Evolutionary conservation across 2,113 vertebrate species (phyloP).

Genomic region (Bubo blakistoni): DNA sequence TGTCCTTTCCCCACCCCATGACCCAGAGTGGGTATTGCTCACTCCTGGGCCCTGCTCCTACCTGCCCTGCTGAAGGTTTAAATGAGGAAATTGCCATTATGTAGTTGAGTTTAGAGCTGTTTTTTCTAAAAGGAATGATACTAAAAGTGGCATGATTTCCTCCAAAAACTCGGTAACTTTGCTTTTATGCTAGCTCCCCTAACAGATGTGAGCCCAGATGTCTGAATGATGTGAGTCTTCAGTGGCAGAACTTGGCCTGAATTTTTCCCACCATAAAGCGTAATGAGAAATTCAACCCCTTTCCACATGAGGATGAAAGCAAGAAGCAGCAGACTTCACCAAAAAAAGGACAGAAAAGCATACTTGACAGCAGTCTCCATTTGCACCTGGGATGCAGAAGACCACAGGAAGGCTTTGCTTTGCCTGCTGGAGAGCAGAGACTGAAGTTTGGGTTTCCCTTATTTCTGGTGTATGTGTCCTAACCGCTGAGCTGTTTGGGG

Average conservation of each 20-base stretch:
- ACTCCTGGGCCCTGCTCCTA: constrained; percentile 27
- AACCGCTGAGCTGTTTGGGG: background rate
- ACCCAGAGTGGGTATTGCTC: constrained; percentile 26
- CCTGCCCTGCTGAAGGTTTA: background rate
- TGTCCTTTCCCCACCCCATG: constrained; percentile 4
- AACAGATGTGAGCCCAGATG: background rate
- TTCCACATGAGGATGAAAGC: background rate
- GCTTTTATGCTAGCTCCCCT: background rate
- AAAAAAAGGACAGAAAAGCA: background rate
- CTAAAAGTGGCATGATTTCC: background rate
- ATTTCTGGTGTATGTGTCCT: background rate
- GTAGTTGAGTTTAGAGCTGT: background rate
- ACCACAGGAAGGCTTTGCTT: background rate
- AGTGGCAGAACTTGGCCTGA: background rate
- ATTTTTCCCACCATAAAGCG: background rate
- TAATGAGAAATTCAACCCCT: background rate
- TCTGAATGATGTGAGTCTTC: background rate
- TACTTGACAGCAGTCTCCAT: background rate
- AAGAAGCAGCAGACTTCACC: background rate
- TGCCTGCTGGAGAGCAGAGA: background rate
- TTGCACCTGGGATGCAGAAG: background rate
- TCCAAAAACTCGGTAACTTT: background rate
- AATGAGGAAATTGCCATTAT: background rate
- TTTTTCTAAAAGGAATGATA: background rate
- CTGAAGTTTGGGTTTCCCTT: fast-evolving